Percentiles rank a stretch among this genome's conserved stretches.
Conservation (phyloP, 1,140 invertebrate species). For the Sitobion miscanthi region DNA sequence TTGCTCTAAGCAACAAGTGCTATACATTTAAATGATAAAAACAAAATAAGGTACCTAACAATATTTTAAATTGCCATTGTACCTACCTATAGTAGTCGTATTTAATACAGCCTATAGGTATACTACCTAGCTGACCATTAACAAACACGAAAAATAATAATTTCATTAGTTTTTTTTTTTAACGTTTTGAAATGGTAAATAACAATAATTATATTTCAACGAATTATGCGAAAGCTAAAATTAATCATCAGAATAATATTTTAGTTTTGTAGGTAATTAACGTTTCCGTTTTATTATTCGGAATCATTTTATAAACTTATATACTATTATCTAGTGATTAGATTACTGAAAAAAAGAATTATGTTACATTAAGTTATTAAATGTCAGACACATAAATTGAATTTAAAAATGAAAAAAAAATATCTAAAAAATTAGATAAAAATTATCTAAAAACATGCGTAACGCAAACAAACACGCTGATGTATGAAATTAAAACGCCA, state of each 20-base stretch:
- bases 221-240: neutral
- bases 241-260: neutral
- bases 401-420: slow-evolving; percentile 6
- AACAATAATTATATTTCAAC: neutral
- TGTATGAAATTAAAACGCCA: neutral
- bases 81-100: neutral
- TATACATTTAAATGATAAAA: neutral
- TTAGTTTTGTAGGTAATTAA: slow-evolving; percentile 12
- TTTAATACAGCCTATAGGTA: neutral
- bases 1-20: neutral
- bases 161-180: neutral
- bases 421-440: too few relatives aligned
- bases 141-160: neutral
- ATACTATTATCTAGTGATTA: slow-evolving; percentile 9
- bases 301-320: neutral
- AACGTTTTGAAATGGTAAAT: neutral
- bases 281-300: neutral
- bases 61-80: neutral
- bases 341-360: slow-evolving; percentile 6
- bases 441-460: neutral
- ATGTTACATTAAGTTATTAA: slow-evolving; percentile 1
- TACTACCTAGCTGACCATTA: neutral
- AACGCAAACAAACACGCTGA: neutral
- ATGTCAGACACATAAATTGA: slow-evolving; percentile 3
- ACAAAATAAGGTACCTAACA: neutral